Conservation (phyloP, 2,797 vertebrate species). For the Synaphobranchus kaupii region DNA sequence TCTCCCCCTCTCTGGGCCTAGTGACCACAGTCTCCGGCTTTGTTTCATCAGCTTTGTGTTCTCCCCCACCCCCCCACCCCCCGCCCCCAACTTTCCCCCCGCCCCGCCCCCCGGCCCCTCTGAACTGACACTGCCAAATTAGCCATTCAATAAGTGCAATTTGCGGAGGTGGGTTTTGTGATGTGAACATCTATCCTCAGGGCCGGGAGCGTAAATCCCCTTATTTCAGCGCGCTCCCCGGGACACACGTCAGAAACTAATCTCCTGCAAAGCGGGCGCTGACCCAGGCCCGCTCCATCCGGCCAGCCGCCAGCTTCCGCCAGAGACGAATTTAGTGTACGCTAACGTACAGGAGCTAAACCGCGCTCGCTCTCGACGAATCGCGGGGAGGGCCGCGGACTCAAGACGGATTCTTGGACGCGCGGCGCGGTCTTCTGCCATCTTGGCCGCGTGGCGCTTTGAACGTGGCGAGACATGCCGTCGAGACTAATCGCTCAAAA, state of each 20-base stretch:
- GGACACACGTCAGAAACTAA: conserved; percentile 28
- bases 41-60: conserved; percentile 41
- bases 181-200: conserved; percentile 45
- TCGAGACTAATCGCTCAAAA: not conserved
- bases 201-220: conserved; percentile 38
- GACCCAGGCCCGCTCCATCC: conserved; percentile 19
- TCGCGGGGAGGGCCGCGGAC: not conserved
- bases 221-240: conserved; percentile 25
- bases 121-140: conserved; percentile 41
- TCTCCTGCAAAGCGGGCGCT: conserved; percentile 29
- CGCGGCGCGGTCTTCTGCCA: not conserved
- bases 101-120: conserved; percentile 19
- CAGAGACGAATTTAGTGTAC: not conserved
- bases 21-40: conserved; percentile 36
- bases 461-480: not conserved
- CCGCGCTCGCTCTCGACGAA: not conserved
- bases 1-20: conserved; percentile 21
- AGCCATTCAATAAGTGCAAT: conserved; percentile 45
- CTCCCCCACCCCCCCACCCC: conserved; percentile 12
- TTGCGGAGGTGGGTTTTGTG: conserved; percentile 44
- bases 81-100: conserved; percentile 12
- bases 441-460: not conserved
- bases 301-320: conserved; percentile 14
- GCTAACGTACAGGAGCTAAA: conserved; percentile 23
- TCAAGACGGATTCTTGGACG: not conserved